phyloP scores from a whole-genome alignment of 2,113 vertebrate species.

The Psittacara wagleri region DNA sequence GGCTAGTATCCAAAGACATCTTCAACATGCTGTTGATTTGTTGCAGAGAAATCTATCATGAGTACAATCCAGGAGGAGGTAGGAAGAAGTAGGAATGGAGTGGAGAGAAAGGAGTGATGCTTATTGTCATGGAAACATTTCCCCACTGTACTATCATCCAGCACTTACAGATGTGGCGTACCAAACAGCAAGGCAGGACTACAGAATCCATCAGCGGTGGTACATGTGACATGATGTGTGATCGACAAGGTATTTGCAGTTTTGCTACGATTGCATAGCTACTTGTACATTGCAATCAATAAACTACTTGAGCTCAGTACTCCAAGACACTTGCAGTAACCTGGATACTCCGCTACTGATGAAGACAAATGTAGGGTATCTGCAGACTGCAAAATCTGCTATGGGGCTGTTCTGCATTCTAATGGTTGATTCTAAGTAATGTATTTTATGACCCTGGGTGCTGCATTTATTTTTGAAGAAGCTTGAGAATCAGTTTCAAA shows the following conservation, averaged over 20 bases:
- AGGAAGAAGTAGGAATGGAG: not conserved
- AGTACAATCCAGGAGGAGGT: not conserved
- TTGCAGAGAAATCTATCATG: not conserved
- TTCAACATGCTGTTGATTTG: not conserved
- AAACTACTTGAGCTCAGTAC: conserved; percentile 29
- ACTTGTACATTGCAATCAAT: conserved; percentile 10
- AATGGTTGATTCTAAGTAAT: conserved; percentile 59
- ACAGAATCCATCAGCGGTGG: not conserved
- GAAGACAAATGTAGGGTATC: conserved; percentile 54
- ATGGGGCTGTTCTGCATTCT: conserved; percentile 49
- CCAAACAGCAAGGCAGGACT: not conserved
- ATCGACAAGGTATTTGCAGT: not conserved
- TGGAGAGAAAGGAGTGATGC: not conserved
- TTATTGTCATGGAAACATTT: conserved; percentile 42
- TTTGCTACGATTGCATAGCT: not conserved
- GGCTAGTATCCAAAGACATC: not conserved
- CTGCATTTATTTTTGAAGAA: conserved; percentile 70
- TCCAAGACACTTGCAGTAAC: conserved; percentile 36
- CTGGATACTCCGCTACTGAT: conserved; percentile 4
- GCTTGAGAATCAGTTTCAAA: conserved; percentile 67
- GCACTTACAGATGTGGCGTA: not conserved
- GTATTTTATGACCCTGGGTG: conserved; percentile 70
- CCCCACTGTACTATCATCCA: not conserved
- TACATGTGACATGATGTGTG: not conserved
- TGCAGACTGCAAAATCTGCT: conserved; percentile 42